Evolutionary conservation across 2,888 invertebrate genomes (phyloP).

Genomic region (Lasioglossum villosulum): DNA sequence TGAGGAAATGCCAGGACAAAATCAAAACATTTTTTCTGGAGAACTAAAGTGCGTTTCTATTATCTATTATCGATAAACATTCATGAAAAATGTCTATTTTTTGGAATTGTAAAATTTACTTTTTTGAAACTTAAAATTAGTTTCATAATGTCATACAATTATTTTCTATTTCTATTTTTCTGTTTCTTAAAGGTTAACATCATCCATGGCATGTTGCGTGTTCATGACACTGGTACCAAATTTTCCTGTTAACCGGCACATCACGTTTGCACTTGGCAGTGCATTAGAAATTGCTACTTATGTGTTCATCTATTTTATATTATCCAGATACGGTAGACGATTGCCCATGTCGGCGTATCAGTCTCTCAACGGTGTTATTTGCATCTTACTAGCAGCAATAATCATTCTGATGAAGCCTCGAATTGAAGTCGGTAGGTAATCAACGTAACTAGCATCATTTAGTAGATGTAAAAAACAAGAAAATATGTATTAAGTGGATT

Average conservation of each 20-base stretch:
- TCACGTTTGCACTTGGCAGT: constrained; percentile 85
- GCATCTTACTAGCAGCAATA: constrained; percentile 82
- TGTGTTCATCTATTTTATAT: constrained; percentile 79
- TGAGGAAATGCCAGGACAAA: too few species aligned
- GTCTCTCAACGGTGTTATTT: constrained; percentile 82
- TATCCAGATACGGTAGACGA: constrained; percentile 84
- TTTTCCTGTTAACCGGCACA: constrained; percentile 84
- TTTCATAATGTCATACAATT: not conserved
- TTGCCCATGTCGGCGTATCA: constrained; percentile 83
- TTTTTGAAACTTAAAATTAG: not conserved
- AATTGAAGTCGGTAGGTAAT: constrained; percentile 70
- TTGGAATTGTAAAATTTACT: too few species aligned
- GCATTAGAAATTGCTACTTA: constrained; percentile 85
- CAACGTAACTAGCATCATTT: not conserved
- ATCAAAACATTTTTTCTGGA: too few species aligned
- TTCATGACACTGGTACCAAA: constrained; percentile 83
- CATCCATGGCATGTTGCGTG: constrained; percentile 84
- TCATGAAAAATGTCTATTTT: too few species aligned
- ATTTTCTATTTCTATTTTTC: not conserved
- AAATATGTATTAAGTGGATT: not conserved
- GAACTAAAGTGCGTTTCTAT: too few species aligned
- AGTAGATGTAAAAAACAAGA: not conserved
- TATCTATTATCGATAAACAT: too few species aligned
- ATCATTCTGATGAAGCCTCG: constrained; percentile 69
- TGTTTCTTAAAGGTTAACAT: constrained; percentile 83